phyloP scores from a whole-genome alignment of 1,140 invertebrate genomes.

The Procambarus virginalis region DNA sequence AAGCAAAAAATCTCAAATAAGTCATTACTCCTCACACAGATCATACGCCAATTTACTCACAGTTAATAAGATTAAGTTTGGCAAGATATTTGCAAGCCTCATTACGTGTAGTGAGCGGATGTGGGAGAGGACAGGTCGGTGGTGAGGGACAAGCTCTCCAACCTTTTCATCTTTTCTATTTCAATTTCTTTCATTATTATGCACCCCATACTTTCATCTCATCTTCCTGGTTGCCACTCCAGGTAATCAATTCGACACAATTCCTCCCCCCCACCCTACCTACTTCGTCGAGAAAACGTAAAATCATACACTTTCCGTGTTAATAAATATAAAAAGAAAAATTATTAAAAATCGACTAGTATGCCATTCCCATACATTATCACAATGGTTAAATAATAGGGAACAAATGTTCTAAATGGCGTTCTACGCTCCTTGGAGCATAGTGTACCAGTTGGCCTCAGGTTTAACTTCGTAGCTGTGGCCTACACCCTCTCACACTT shows the following conservation, averaged over 20 bases:
- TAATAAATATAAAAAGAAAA: neutral
- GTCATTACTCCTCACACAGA: too few relatives aligned
- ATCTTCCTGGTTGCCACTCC: too few relatives aligned
- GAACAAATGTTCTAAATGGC: constrained; percentile 1
- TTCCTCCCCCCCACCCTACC: too few relatives aligned
- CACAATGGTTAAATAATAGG: constrained; percentile 16
- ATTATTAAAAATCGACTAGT: neutral
- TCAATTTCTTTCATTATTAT: too few relatives aligned
- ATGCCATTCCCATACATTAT: constrained; percentile 14
- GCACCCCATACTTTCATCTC: neutral
- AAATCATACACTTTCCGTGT: neutral
- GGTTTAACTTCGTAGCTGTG: too few relatives aligned
- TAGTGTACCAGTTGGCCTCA: neutral
- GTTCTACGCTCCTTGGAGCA: neutral
- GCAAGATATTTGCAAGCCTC: too few relatives aligned
- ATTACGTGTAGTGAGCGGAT: too few relatives aligned
- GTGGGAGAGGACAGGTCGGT: neutral
- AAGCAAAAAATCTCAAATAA: too few relatives aligned
- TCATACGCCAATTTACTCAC: too few relatives aligned
- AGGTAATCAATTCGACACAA: neutral
- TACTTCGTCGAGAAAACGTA: too few relatives aligned
- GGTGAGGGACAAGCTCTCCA: neutral
- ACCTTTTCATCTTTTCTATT: neutral
- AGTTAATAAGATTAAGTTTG: too few relatives aligned
- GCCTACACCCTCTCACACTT: too few relatives aligned